Evolutionary conservation across 2,113 vertebrate species (phyloP), one percentile per base, ranked within the genome.

Genomic region (Oryzias woworae): DNA sequence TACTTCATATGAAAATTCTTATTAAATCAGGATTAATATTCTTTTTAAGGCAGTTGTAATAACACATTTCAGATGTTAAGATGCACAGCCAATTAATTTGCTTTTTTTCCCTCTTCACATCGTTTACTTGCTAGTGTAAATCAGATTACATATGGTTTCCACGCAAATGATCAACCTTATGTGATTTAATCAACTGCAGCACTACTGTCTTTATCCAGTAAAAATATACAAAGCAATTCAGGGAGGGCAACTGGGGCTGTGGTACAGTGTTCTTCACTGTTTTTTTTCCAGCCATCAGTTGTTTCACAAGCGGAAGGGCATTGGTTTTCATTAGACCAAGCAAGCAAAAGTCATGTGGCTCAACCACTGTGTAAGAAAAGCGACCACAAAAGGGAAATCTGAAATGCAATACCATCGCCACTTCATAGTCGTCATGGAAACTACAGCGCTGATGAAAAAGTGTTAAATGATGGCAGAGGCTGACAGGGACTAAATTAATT

Each of bases 401-500:
- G 85, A 56, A 60, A 52, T 14, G 45, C 47, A 71, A 57, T 58
- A 77, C 45, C 71, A 62, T 56, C 77, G 55, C 68, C 63, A 75
- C 50, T 81, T 85, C 63, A 79, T 50, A 26, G 86, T 89, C 8
- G 80, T 78, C 87, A 89, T 88, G 83, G 89, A 79, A 90, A 89
- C 87, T 78, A 86, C 72, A 60, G 81, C 49, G 54, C 75, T 59
- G 68, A 75, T 54, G 47, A 18, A 71, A 82, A 87, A 69, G 63
- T 75, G 71, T 77, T 77, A 72, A 75, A 74, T 71, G 67, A 68
- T 60, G 68, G 48, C 36, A 49, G 47, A 60, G 54, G 62, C 58
- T 66, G 58, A 69, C 53, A 23, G 54, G 75, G 69, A 62, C 76
- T 60, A 80, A 71, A 73, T 74, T 22, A 82, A 72, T 69, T 63